These are phyloP conservation scores for Brachionus rubens DNA, from an alignment of 1,140 invertebrate genomes.

Conservation along the genomic window DNA sequence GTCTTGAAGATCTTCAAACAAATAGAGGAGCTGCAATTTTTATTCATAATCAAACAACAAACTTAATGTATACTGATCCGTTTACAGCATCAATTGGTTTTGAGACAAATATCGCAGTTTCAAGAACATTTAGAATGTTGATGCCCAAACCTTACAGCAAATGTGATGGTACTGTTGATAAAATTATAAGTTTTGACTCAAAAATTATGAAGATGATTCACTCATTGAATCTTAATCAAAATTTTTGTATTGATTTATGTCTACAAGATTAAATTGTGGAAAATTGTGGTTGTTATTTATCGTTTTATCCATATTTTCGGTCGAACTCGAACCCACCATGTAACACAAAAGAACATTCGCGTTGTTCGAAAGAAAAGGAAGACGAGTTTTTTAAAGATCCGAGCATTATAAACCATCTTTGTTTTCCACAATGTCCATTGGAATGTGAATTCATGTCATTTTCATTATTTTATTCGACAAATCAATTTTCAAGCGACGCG, in stretches of 20 bases:
- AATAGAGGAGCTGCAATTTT: not conserved
- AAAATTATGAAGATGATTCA: not conserved
- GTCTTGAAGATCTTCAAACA: not conserved
- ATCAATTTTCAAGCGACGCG: not conserved
- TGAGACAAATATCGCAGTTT: conserved; percentile 21
- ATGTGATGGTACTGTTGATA: not conserved
- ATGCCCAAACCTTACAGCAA: conserved; percentile 15
- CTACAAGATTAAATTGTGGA: too few relatives aligned
- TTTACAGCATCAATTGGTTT: not conserved
- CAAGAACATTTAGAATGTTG: not conserved
- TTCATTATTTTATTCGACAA: too few relatives aligned
- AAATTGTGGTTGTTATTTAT: too few relatives aligned
- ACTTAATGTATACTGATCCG: not conserved
- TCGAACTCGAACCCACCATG: too few relatives aligned
- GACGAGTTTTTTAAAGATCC: too few relatives aligned
- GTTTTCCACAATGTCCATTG: too few relatives aligned
- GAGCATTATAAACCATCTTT: too few relatives aligned
- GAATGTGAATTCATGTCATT: too few relatives aligned
- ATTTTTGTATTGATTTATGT: not conserved
- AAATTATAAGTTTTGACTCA: not conserved
- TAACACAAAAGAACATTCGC: too few relatives aligned
- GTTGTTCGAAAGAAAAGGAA: not conserved
- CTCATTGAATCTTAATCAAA: not conserved
- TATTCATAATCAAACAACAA: conserved; percentile 21
- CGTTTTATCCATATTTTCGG: too few relatives aligned